Percentiles rank a stretch among this genome's conserved stretches.
These are phyloP conservation scores for Drosophila nr. perissopoda DNA, from an alignment of 2,888 invertebrate species.

Conservation along the genomic window DNA sequence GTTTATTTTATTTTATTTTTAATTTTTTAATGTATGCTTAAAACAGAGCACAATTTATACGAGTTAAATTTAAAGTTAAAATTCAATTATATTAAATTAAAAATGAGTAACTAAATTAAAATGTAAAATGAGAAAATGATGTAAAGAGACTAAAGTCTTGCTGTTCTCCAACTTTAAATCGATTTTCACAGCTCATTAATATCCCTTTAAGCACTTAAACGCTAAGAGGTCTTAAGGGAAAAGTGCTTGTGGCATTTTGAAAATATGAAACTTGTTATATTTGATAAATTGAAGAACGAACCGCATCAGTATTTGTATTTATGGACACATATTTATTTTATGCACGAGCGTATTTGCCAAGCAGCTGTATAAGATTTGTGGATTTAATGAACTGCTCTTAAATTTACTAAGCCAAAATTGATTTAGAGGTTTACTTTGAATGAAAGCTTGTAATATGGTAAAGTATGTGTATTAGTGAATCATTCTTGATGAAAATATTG, in stretches of 20 bases:
- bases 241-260: conserved; percentile 36
- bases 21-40: not conserved
- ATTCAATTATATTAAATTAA: not conserved
- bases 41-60: not conserved
- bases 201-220: not conserved
- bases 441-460: conserved; percentile 22
- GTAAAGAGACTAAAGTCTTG: not conserved
- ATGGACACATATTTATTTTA: conserved; percentile 4
- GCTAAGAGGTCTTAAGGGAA: conserved; percentile 9
- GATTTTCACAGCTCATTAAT: not conserved
- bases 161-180: not conserved
- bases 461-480: conserved; percentile 1
- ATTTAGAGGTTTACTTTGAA: conserved; percentile 28
- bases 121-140: not conserved
- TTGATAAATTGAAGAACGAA: conserved; percentile 31
- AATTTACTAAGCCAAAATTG: conserved; percentile 22
- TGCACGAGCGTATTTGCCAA: conserved; percentile 13
- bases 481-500: conserved; percentile 11
- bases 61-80: not conserved
- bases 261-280: conserved; percentile 28
- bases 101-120: not conserved
- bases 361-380: conserved; percentile 25
- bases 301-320: conserved; percentile 26
- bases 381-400: conserved; percentile 27
- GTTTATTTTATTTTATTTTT: not conserved